Evolutionary conservation across 2,113 vertebrate genomes (phyloP).

Genomic region (Erinaceus europaeus): DNA sequence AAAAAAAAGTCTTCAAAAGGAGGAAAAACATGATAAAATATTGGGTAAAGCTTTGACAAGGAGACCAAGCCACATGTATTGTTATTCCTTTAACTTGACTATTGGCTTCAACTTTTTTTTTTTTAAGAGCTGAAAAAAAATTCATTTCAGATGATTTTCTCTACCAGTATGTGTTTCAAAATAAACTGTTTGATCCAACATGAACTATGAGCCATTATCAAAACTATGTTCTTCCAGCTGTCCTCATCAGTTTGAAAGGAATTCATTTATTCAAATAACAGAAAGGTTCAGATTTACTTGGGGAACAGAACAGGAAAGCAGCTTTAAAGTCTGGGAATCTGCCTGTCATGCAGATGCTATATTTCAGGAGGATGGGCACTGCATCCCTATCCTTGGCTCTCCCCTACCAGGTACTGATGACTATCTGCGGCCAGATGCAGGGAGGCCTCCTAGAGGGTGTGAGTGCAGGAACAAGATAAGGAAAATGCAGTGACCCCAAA

Average conservation of each 20-base stretch:
- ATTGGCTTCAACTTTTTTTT: background rate
- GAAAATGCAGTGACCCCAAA: constrained; percentile 39
- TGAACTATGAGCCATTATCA: background rate
- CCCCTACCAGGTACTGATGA: constrained; percentile 54
- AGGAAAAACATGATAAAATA: background rate
- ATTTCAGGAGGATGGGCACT: background rate
- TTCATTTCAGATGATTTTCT: constrained; percentile 2
- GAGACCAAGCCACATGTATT: background rate
- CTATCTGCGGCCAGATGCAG: constrained; percentile 41
- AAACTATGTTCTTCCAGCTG: background rate
- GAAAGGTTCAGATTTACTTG: constrained; percentile 4
- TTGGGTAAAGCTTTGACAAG: background rate
- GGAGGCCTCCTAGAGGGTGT: background rate
- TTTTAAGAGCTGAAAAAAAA: background rate
- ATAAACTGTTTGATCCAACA: background rate
- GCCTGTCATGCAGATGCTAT: constrained; percentile 50
- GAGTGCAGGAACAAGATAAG: constrained; percentile 71
- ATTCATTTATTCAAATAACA: constrained; percentile 41
- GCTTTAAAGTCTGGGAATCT: constrained; percentile 54
- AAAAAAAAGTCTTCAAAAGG: background rate
- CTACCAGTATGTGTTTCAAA: background rate
- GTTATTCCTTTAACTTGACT: background rate
- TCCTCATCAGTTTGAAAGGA: constrained; percentile 13
- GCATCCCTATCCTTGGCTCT: background rate
- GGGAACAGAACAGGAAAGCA: background rate